These are phyloP conservation scores for Chrysolina haemoptera DNA, from an alignment of 2,888 invertebrate species.

Conservation along the genomic window DNA sequence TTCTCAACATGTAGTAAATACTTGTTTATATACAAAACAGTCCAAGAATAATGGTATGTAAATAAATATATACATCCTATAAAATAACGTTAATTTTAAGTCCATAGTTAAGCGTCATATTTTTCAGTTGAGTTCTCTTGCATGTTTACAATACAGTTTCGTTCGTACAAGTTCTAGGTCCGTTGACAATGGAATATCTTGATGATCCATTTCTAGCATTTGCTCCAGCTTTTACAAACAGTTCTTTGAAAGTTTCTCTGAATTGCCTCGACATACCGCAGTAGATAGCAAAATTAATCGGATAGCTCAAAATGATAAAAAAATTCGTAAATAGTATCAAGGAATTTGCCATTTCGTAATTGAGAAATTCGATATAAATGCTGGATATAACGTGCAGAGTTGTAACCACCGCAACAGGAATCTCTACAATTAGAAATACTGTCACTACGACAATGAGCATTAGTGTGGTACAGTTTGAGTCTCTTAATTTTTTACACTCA, in stretches of 20 bases:
- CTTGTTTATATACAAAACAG: constrained; percentile 40
- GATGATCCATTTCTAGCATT: constrained; percentile 80
- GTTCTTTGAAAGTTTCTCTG: constrained; percentile 91
- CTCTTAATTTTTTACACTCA: constrained; percentile 84
- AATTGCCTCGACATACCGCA: constrained; percentile 97
- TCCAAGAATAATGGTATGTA: constrained; percentile 23
- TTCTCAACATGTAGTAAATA: constrained; percentile 34
- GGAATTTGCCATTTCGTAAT: constrained; percentile 84
- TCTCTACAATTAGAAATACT: constrained; percentile 87
- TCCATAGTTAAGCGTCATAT: constrained; percentile 56
- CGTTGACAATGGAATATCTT: constrained; percentile 86
- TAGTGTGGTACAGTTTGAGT: constrained; percentile 88
- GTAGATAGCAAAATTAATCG: constrained; percentile 95
- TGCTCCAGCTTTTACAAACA: constrained; percentile 78
- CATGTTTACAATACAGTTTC: constrained; percentile 81
- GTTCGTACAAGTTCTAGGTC: constrained; percentile 86
- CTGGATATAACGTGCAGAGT: constrained; percentile 87
- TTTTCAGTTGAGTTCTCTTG: constrained; percentile 44
- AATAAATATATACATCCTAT: constrained; percentile 45
- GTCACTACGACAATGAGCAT: constrained; percentile 92
- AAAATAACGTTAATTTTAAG: constrained; percentile 49
- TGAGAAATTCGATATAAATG: constrained; percentile 77
- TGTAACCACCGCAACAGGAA: constrained; percentile 87
- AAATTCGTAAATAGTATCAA: constrained; percentile 90
- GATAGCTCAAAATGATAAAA: constrained; percentile 91